A percentile compares a stretch with the other conserved stretches of the same genome.
Conservation (phyloP, 2,113 vertebrate species). For the Perca flavescens region DNA sequence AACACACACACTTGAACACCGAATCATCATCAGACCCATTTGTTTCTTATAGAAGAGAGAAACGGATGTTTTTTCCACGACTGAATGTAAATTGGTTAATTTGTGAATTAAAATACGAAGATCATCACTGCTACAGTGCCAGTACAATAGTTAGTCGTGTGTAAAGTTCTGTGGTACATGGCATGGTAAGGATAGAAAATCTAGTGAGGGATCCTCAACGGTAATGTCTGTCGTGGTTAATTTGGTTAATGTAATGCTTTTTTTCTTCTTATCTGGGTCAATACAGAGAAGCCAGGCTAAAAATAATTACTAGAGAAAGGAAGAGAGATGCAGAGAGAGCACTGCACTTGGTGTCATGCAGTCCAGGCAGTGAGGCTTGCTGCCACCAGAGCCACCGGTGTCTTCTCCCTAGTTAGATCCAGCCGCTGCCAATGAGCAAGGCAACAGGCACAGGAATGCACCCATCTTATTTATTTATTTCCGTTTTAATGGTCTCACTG, state of each 20-base stretch:
- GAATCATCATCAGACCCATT: not conserved
- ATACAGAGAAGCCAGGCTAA: slow-evolving; percentile 47
- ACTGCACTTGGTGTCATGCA: slow-evolving; percentile 28
- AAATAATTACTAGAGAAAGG: slow-evolving; percentile 48
- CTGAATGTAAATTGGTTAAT: not conserved
- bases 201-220: slow-evolving; percentile 25
- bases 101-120: not conserved
- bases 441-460: slow-evolving; percentile 22
- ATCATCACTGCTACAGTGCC: not conserved
- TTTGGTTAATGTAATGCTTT: slow-evolving; percentile 44
- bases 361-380: slow-evolving; percentile 22
- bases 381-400: slow-evolving; percentile 22
- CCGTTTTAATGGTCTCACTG: slow-evolving; percentile 25
- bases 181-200: not conserved
- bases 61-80: not conserved
- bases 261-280: slow-evolving; percentile 66
- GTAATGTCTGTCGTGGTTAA: slow-evolving; percentile 27
- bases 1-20: slow-evolving; percentile 21
- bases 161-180: not conserved
- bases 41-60: not conserved
- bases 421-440: not conserved
- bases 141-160: not conserved
- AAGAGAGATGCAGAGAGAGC: not conserved
- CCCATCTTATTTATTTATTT: slow-evolving; percentile 51
- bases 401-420: slow-evolving; percentile 24